These are phyloP conservation scores for Stegodyphus mimosarum DNA, from an alignment of 1,140 invertebrate genomes.

Conservation along the genomic window DNA sequence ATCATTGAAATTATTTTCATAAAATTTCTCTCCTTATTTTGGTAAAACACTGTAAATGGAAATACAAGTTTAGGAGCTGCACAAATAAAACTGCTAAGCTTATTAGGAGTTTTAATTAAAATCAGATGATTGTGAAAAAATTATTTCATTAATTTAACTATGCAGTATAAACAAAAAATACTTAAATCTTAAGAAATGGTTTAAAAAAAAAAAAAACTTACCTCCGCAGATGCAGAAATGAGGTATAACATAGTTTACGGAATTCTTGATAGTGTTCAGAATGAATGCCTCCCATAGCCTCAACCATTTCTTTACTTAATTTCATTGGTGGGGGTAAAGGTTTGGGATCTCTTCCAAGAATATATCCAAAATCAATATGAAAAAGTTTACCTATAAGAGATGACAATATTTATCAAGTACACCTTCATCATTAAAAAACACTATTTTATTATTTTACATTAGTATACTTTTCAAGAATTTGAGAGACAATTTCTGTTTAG, in stretches of 20 bases:
- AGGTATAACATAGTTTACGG: constrained; percentile 93
- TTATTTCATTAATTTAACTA: no score
- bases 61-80: no score
- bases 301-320: constrained; percentile 98
- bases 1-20: no score
- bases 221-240: constrained; percentile 92
- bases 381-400: constrained; percentile 82
- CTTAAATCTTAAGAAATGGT: not conserved
- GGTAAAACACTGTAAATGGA: no score
- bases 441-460: no score
- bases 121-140: no score
- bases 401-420: not conserved
- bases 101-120: no score
- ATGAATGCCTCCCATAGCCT: constrained; percentile 95
- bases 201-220: constrained; percentile 63
- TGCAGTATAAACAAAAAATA: not conserved
- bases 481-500: no score
- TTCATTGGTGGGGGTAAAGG: constrained; percentile 97
- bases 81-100: no score
- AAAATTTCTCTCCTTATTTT: no score
- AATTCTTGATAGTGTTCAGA: constrained; percentile 96
- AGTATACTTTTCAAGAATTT: no score
- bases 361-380: constrained; percentile 99
- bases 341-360: constrained; percentile 97
- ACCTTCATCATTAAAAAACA: no score